phyloP scores from a whole-genome alignment of 2,797 vertebrate species.

The Serranus cabrilla region DNA sequence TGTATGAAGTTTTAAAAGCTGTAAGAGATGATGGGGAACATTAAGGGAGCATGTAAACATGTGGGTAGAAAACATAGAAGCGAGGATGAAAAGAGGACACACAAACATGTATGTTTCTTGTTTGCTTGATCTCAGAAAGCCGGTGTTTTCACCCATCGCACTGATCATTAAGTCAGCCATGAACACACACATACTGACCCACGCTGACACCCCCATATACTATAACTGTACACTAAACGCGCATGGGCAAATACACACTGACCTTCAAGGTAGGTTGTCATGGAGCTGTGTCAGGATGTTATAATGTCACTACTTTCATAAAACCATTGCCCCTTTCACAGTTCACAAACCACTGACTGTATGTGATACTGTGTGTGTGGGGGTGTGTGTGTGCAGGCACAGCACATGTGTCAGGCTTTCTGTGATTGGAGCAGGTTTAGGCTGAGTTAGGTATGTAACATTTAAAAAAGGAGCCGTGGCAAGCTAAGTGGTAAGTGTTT shows the following conservation, averaged over 20 bases:
- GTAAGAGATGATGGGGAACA: conserved; percentile 23
- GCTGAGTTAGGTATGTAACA: conserved; percentile 34
- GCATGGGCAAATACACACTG: conserved; percentile 50
- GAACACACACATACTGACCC: not conserved
- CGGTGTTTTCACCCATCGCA: conserved; percentile 23
- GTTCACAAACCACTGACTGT: conserved; percentile 65
- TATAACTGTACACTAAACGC: conserved; percentile 29
- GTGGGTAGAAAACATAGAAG: conserved; percentile 36
- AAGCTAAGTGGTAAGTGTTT: conserved; percentile 47
- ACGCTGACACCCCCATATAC: conserved; percentile 1
- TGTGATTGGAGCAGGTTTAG: conserved; percentile 31
- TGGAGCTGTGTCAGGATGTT: conserved; percentile 71
- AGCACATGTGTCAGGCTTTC: not conserved
- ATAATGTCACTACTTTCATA: conserved; percentile 78
- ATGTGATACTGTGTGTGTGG: not conserved
- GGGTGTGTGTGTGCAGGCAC: not conserved
- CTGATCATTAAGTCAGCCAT: conserved; percentile 39
- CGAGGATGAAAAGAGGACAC: conserved; percentile 24
- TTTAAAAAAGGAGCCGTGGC: conserved; percentile 30
- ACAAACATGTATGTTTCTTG: conserved; percentile 5
- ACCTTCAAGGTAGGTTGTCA: conserved; percentile 77
- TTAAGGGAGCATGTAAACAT: conserved; percentile 34
- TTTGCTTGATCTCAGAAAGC: conserved; percentile 36
- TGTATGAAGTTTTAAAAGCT: conserved; percentile 35
- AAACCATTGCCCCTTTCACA: conserved; percentile 75